These are phyloP conservation scores for Embiotoca jacksoni DNA, from an alignment of 2,113 vertebrate species.

Conservation along the genomic window DNA sequence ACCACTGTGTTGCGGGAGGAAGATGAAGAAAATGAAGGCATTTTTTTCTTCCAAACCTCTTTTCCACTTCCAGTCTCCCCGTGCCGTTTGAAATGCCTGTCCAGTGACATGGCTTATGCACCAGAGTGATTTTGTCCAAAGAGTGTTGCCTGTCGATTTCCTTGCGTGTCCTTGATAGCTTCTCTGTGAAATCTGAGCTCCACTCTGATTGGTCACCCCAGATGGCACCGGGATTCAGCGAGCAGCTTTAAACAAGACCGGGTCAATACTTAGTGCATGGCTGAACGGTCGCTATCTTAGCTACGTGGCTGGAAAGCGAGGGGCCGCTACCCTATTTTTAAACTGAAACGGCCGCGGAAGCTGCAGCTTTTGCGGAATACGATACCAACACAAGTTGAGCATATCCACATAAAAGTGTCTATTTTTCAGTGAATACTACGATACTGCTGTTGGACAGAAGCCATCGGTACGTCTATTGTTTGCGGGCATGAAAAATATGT, in stretches of 20 bases:
- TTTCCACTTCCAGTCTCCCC: neutral
- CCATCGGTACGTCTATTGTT: too few species aligned
- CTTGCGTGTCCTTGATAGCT: slow-evolving; percentile 9
- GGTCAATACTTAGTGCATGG: too few species aligned
- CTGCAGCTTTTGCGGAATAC: too few species aligned
- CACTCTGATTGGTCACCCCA: neutral
- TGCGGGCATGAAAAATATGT: too few species aligned
- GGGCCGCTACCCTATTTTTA: too few species aligned
- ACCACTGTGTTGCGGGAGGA: neutral
- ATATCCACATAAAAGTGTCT: too few species aligned
- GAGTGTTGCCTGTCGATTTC: slow-evolving; percentile 8
- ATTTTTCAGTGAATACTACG: too few species aligned
- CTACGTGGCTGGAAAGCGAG: too few species aligned
- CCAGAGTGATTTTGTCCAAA: slow-evolving; percentile 16
- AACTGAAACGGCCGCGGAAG: too few species aligned
- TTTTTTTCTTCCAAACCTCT: neutral
- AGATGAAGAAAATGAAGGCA: neutral
- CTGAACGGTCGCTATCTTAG: too few species aligned
- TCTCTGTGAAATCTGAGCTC: slow-evolving; percentile 30
- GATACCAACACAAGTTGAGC: too few species aligned
- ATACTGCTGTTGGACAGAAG: too few species aligned
- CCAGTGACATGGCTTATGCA: neutral
- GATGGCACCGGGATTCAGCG: neutral
- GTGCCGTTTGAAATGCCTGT: neutral
- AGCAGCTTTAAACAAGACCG: neutral